Percentiles rank a stretch among this genome's conserved stretches.
phyloP scores from a whole-genome alignment of 2,113 vertebrate species.

The Tonatia bakeri region DNA sequence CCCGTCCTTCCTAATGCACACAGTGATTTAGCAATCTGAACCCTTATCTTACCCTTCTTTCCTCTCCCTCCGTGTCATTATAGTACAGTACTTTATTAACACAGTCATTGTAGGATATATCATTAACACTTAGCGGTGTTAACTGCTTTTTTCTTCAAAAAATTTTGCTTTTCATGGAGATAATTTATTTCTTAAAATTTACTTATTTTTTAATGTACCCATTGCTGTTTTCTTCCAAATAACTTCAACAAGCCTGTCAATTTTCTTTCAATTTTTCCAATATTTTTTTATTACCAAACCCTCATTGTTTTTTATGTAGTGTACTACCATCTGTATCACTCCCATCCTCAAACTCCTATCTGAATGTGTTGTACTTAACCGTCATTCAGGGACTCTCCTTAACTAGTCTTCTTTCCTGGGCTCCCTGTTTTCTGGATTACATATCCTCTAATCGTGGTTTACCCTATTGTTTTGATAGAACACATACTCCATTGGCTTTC shows the following conservation, averaged over 20 bases:
- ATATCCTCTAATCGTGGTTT: background rate
- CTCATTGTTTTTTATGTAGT: background rate
- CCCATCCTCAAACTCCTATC: background rate
- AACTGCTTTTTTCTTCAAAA: background rate
- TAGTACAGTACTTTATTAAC: background rate
- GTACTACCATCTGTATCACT: background rate
- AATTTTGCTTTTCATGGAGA: background rate
- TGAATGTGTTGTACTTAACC: background rate
- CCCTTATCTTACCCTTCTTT: no score
- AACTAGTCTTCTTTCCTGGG: background rate
- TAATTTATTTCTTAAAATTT: background rate
- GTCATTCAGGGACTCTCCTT: background rate
- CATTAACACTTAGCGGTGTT: background rate
- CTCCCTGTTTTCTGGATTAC: background rate
- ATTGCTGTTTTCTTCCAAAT: background rate
- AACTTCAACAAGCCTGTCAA: background rate
- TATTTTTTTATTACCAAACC: background rate
- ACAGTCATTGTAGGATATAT: no score
- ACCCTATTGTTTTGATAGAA: background rate
- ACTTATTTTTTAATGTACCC: background rate
- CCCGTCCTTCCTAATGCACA: background rate
- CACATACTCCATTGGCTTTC: background rate
- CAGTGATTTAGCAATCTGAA: background rate
- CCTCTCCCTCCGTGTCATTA: accelerated
- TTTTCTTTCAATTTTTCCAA: background rate